Conservation (phyloP, 2,888 invertebrate species). For the Anarsia innoxiella region DNA sequence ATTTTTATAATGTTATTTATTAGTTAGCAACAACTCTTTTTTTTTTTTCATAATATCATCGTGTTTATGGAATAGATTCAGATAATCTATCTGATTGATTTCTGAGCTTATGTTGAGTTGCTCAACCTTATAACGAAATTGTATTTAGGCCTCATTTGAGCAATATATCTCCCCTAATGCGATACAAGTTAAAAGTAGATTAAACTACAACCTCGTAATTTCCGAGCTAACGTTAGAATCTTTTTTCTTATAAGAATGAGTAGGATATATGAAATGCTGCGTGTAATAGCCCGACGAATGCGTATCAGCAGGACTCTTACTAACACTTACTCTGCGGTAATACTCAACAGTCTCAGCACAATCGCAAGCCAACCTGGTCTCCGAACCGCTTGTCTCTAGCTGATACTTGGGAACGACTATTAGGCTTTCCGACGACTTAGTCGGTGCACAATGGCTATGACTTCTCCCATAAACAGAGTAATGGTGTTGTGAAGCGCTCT, state of each 20-base stretch:
- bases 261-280: conserved; percentile 66
- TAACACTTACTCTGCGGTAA: conserved; percentile 46
- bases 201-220: conserved; percentile 78
- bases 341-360: conserved; percentile 74
- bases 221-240: conserved; percentile 79
- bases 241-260: conserved; percentile 68
- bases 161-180: no score
- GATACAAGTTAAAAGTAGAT: no score
- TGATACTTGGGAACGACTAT: conserved; percentile 80
- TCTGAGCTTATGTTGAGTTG: no score
- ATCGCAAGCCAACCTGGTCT: conserved; percentile 83
- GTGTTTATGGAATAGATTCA: no score
- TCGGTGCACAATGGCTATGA: conserved; percentile 76
- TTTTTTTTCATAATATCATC: no score
- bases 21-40: no score
- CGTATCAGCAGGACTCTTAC: conserved; percentile 48
- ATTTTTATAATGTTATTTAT: no score
- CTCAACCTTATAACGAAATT: no score
- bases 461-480: conserved; percentile 65
- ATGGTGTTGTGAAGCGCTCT: conserved; percentile 56
- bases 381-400: conserved; percentile 75
- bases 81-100: no score
- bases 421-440: conserved; percentile 88
- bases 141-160: no score
- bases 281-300: conserved; percentile 55